Percentiles rank a stretch among this genome's conserved stretches.
phyloP scores from a whole-genome alignment of 1,140 invertebrate species.

The Odontomachus brunneus region DNA sequence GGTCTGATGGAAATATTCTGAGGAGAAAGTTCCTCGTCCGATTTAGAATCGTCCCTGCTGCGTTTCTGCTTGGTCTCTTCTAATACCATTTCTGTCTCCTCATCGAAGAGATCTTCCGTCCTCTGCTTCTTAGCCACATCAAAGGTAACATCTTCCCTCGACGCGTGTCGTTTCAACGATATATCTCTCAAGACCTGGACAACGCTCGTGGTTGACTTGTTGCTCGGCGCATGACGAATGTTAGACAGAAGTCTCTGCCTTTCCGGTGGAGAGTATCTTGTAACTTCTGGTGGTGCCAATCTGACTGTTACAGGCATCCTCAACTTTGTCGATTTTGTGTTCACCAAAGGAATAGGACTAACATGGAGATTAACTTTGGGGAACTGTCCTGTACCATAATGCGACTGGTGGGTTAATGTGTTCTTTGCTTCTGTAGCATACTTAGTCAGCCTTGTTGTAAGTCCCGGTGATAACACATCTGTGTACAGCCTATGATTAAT shows the following conservation, averaged over 20 bases:
- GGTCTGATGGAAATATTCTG: constrained; percentile 78
- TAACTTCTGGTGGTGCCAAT: constrained; percentile 79
- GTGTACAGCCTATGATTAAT: constrained; percentile 76
- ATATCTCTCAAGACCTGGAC: constrained; percentile 78
- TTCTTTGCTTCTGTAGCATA: constrained; percentile 81
- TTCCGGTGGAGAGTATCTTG: constrained; percentile 75
- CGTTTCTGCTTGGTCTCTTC: constrained; percentile 83
- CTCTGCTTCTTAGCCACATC: constrained; percentile 82
- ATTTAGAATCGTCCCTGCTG: constrained; percentile 80
- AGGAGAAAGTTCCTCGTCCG: constrained; percentile 79
- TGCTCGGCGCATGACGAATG: constrained; percentile 52
- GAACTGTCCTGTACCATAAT: constrained; percentile 82
- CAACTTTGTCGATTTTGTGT: constrained; percentile 74
- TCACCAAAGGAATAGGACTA: constrained; percentile 80
- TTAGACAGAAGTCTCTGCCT: constrained; percentile 73
- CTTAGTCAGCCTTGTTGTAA: constrained; percentile 81
- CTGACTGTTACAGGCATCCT: constrained; percentile 80
- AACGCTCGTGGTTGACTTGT: constrained; percentile 57
- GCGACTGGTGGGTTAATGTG: constrained; percentile 81
- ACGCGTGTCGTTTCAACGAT: constrained; percentile 82
- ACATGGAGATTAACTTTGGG: constrained; percentile 82
- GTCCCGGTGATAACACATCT: constrained; percentile 82
- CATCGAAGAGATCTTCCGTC: constrained; percentile 74
- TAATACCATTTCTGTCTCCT: constrained; percentile 76
- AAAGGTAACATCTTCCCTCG: constrained; percentile 78